Conservation (phyloP, 2,797 vertebrate genomes). For the Dromococcyx pavoninus region DNA sequence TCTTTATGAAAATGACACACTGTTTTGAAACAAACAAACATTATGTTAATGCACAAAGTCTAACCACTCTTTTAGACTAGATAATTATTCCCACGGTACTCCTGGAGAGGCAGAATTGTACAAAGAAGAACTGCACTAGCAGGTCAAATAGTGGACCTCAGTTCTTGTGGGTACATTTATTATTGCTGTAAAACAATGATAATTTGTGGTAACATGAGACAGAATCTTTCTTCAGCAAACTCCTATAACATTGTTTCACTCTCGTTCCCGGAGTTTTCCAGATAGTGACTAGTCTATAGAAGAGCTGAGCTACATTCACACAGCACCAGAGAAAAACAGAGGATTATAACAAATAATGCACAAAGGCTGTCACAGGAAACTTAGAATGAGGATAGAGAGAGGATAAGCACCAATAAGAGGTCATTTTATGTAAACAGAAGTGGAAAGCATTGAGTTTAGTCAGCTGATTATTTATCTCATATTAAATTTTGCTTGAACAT, state of each 20-base stretch:
- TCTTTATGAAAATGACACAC: neutral
- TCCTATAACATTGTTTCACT: neutral
- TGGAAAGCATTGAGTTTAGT: neutral
- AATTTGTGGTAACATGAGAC: neutral
- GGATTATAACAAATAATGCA: neutral
- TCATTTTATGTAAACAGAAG: neutral
- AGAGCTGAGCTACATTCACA: neutral
- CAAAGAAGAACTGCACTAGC: neutral
- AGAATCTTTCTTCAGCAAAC: neutral
- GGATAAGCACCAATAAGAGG: conserved; percentile 22
- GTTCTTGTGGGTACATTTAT: neutral
- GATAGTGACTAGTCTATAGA: neutral
- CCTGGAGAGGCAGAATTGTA: neutral
- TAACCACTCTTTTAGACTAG: neutral
- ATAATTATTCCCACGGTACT: neutral
- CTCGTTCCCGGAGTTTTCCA: neutral
- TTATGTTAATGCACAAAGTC: neutral
- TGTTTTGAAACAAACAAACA: neutral
- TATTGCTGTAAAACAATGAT: neutral
- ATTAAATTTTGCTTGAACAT: conserved; percentile 23
- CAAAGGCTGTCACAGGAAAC: neutral
- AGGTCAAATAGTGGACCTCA: neutral
- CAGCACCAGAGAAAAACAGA: neutral
- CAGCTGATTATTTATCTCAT: conserved; percentile 26
- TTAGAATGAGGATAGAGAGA: neutral